Evolutionary conservation across 1,140 invertebrate genomes (phyloP).

Genomic region (Rhopalosiphum padi): DNA sequence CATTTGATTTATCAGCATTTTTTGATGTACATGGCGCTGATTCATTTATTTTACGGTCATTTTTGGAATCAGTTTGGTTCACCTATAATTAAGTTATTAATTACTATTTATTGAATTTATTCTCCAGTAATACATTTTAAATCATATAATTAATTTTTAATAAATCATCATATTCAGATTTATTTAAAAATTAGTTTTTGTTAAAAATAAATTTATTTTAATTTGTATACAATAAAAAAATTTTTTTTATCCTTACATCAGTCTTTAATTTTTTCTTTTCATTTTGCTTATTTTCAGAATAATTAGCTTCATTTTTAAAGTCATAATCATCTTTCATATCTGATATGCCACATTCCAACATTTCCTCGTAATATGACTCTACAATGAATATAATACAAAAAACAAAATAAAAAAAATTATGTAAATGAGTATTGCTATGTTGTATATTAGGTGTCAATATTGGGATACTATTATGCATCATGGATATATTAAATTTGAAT

Average conservation of each 20-base stretch:
- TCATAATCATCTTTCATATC: conserved; percentile 52
- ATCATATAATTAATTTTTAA: background rate
- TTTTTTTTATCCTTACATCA: conserved; percentile 5
- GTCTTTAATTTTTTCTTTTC: conserved; percentile 39
- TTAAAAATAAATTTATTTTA: background rate
- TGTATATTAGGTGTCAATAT: no score
- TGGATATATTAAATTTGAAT: no score
- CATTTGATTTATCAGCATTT: conserved; percentile 17
- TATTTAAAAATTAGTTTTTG: background rate
- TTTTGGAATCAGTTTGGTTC: background rate
- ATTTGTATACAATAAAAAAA: background rate
- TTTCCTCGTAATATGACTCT: conserved; percentile 22
- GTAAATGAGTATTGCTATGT: no score
- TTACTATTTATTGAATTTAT: background rate
- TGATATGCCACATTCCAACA: conserved; percentile 35
- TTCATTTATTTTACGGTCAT: conserved; percentile 23
- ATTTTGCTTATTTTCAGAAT: conserved; percentile 47
- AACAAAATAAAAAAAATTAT: background rate
- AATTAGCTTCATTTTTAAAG: conserved; percentile 24
- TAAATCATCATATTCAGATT: background rate
- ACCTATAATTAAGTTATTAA: background rate
- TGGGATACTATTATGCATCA: no score
- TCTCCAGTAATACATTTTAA: background rate
- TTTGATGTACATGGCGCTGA: background rate
- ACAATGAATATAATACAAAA: background rate